Conservation (phyloP, 1,140 invertebrate genomes). For the Galleria mellonella region DNA sequence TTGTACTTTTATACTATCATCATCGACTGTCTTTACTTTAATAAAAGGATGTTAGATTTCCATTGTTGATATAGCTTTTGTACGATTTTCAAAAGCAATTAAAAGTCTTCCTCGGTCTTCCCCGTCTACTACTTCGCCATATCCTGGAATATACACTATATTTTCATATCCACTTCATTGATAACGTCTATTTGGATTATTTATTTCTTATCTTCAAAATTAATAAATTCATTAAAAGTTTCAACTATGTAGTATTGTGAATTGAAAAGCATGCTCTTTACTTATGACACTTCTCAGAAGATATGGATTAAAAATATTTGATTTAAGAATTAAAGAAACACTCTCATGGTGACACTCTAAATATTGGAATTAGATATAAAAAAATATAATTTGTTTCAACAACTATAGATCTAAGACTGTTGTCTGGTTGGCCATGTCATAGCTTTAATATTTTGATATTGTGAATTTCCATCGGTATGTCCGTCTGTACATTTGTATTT, state of each 20-base stretch:
- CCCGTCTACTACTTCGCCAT: slow-evolving; percentile 22
- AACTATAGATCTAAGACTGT: slow-evolving; percentile 39
- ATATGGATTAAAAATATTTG: too few species aligned
- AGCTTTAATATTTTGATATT: slow-evolving; percentile 65
- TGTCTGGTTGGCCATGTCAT: slow-evolving; percentile 58
- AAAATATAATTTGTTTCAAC: too few species aligned
- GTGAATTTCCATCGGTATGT: slow-evolving; percentile 27
- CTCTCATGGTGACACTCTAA: too few species aligned
- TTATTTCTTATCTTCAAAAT: too few species aligned
- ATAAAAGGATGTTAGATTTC: not conserved
- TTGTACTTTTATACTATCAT: slow-evolving; percentile 65
- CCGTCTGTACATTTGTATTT: slow-evolving; percentile 28
- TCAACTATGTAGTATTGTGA: too few species aligned
- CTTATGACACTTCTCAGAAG: too few species aligned
- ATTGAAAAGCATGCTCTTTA: too few species aligned
- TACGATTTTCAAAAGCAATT: slow-evolving; percentile 14
- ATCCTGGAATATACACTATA: slow-evolving; percentile 25
- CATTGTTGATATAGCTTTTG: slow-evolving; percentile 12
- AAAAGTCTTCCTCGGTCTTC: slow-evolving; percentile 64
- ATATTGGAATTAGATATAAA: too few species aligned
- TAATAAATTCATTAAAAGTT: too few species aligned
- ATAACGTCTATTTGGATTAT: too few species aligned
- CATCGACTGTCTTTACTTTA: slow-evolving; percentile 9
- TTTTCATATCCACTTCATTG: slow-evolving; percentile 10
- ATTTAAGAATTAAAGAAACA: too few species aligned